Evolutionary conservation across 2,888 invertebrate genomes (phyloP).

Genomic region (Pammene fasciana): DNA sequence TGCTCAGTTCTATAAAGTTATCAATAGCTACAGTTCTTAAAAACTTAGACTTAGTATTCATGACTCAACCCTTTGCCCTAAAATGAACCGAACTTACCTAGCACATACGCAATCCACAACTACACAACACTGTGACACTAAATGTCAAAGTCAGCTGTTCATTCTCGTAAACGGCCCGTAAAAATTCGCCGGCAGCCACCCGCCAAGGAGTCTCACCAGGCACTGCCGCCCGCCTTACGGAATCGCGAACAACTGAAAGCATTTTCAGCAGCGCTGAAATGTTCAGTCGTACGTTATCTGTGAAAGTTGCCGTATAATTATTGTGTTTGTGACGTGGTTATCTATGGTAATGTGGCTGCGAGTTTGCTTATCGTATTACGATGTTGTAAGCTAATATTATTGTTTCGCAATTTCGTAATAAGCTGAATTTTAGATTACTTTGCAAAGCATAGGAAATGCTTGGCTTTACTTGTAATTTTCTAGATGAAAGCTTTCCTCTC

Average conservation of each 20-base stretch:
- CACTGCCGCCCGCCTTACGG: slow-evolving; percentile 69
- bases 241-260: slow-evolving; percentile 51
- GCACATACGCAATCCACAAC: slow-evolving; percentile 44
- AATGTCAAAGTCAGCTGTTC: slow-evolving; percentile 58
- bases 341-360: slow-evolving; percentile 37
- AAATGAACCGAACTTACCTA: slow-evolving; percentile 47
- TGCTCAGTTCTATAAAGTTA: no score
- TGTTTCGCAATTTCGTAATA: slow-evolving; percentile 27
- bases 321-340: slow-evolving; percentile 34
- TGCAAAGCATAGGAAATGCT: background rate
- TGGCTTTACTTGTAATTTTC: no score
- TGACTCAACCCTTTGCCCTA: no score
- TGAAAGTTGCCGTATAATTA: slow-evolving; percentile 31
- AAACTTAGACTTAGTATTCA: no score
- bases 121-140: slow-evolving; percentile 48
- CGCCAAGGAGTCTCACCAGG: slow-evolving; percentile 55
- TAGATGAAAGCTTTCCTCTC: background rate
- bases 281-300: slow-evolving; percentile 54
- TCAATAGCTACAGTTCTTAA: no score
- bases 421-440: slow-evolving; percentile 1
- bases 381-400: slow-evolving; percentile 20
- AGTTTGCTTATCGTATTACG: slow-evolving; percentile 24
- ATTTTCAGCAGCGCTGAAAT: slow-evolving; percentile 57
- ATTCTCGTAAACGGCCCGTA: slow-evolving; percentile 46
- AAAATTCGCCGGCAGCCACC: slow-evolving; percentile 63